Conservation (phyloP, 2,888 invertebrate genomes). For the Erebia epiphron region DNA sequence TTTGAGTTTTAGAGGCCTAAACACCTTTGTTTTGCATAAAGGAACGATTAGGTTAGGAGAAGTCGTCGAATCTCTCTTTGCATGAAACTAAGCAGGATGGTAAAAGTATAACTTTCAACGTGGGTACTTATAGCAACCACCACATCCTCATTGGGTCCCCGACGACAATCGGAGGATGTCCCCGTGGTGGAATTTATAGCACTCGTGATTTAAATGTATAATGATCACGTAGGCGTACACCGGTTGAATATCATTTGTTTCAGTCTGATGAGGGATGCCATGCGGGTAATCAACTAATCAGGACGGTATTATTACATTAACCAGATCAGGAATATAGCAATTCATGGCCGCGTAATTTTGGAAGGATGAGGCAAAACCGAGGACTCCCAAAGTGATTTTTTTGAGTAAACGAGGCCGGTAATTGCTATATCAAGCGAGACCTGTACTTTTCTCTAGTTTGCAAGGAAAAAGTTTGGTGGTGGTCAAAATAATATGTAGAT, state of each 20-base stretch:
- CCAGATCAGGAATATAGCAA: too few species aligned
- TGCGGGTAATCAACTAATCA: background rate
- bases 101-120: constrained; percentile 23
- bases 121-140: background rate
- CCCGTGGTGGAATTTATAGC: constrained; percentile 68
- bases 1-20: too few species aligned
- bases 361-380: too few species aligned
- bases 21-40: too few species aligned
- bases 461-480: too few species aligned
- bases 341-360: too few species aligned
- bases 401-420: too few species aligned
- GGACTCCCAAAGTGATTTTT: too few species aligned
- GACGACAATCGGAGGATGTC: constrained; percentile 75
- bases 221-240: constrained; percentile 66
- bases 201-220: constrained; percentile 56
- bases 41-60: too few species aligned
- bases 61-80: background rate
- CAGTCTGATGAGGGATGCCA: constrained; percentile 27
- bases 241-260: constrained; percentile 66
- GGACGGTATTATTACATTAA: background rate
- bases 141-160: constrained; percentile 38
- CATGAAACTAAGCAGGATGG: constrained; percentile 20
- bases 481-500: too few species aligned
- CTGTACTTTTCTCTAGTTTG: too few species aligned
- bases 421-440: too few species aligned